phyloP scores from a whole-genome alignment of 2,888 invertebrate species.

The Syritta pipiens region DNA sequence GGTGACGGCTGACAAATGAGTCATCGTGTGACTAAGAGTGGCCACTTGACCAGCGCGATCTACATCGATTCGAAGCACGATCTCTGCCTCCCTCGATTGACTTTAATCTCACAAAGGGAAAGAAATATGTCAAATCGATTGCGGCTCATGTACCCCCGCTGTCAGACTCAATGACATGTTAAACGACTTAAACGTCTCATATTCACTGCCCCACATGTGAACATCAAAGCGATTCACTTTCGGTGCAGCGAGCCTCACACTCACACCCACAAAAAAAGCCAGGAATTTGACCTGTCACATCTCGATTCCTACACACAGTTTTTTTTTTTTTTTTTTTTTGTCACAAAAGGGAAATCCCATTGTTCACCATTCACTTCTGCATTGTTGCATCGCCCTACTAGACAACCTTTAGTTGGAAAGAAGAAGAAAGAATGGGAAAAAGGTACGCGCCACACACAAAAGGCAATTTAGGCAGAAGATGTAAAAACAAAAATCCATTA shows the following conservation, averaged over 20 bases:
- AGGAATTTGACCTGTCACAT: slow-evolving; percentile 63
- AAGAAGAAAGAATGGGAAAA: neutral
- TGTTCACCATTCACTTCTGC: slow-evolving; percentile 58
- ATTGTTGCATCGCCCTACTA: slow-evolving; percentile 58
- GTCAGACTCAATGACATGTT: slow-evolving; percentile 47
- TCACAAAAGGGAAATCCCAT: slow-evolving; percentile 56
- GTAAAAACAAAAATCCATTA: slow-evolving; percentile 68
- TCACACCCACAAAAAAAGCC: neutral
- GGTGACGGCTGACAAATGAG: too few species aligned
- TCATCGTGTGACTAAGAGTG: too few species aligned
- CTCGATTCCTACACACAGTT: slow-evolving; percentile 36
- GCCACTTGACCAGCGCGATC: slow-evolving; percentile 21
- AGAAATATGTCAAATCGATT: slow-evolving; percentile 52
- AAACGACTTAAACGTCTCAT: slow-evolving; percentile 37
- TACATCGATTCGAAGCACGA: slow-evolving; percentile 26
- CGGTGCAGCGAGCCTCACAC: neutral
- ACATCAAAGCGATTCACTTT: slow-evolving; percentile 28
- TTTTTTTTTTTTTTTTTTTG: slow-evolving; percentile 1
- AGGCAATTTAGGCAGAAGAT: slow-evolving; percentile 68
- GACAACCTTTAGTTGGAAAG: slow-evolving; percentile 24
- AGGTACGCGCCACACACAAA: slow-evolving; percentile 54
- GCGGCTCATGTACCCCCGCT: slow-evolving; percentile 19
- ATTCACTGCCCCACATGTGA: slow-evolving; percentile 46
- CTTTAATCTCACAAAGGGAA: slow-evolving; percentile 34
- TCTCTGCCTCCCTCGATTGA: neutral